Conservation (phyloP, 2,888 invertebrate species). For the Ischnus inquisitorius region DNA sequence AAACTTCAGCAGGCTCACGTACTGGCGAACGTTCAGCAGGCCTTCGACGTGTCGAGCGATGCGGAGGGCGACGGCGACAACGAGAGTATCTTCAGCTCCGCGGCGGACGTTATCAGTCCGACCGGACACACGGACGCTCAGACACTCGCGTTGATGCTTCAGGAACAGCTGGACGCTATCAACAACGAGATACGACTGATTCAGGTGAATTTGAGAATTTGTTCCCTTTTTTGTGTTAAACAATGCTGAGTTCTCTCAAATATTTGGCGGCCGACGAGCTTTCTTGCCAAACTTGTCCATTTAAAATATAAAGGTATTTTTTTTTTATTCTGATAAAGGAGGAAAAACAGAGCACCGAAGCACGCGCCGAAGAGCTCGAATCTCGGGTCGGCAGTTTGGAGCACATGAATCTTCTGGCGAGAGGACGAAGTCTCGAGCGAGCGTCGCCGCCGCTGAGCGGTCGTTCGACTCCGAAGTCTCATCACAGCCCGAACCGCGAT, state of each 20-base stretch:
- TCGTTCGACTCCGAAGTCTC: constrained; percentile 93
- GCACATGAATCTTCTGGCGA: constrained; percentile 94
- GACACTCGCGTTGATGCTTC: constrained; percentile 98
- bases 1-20: constrained; percentile 97
- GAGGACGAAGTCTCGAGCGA: constrained; percentile 89
- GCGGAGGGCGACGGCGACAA: constrained; percentile 93
- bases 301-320: too few relatives aligned
- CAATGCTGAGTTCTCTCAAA: not conserved
- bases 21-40: constrained; percentile 96
- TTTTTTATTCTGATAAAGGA: constrained; percentile 88
- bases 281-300: too few relatives aligned
- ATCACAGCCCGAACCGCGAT: constrained; percentile 93
- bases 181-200: constrained; percentile 97
- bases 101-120: constrained; percentile 91
- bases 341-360: constrained; percentile 98
- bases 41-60: constrained; percentile 95
- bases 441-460: constrained; percentile 96
- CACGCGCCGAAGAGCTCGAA: constrained; percentile 98
- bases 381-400: constrained; percentile 98
- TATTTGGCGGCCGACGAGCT: too few relatives aligned
- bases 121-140: constrained; percentile 95
- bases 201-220: constrained; percentile 82
- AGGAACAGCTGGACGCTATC: constrained; percentile 99
- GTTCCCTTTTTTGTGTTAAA: too few relatives aligned
- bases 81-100: constrained; percentile 91